Conservation (phyloP, 2,888 invertebrate genomes). For the Hyppa rectilinea region DNA sequence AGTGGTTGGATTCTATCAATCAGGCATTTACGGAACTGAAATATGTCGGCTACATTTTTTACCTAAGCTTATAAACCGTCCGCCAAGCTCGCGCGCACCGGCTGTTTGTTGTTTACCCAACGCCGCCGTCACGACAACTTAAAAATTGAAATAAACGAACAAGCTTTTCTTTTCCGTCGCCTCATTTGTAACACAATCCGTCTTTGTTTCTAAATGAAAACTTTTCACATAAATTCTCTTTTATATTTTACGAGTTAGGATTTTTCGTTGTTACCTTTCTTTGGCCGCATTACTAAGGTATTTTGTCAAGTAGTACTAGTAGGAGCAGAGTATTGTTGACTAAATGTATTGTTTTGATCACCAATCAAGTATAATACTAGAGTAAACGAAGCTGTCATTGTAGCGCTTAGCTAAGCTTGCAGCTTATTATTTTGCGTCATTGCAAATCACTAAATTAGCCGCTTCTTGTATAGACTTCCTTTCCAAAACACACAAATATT, state of each 20-base stretch:
- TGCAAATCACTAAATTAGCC: not conserved
- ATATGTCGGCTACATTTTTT: constrained; percentile 28
- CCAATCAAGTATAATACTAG: not conserved
- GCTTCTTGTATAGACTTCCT: not conserved
- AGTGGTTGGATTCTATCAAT: constrained; percentile 6
- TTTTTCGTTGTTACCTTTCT: constrained; percentile 47
- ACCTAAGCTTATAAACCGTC: not conserved
- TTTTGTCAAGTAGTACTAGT: constrained; percentile 29
- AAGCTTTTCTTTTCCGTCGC: constrained; percentile 45
- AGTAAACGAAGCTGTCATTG: not conserved
- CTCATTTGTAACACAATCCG: constrained; percentile 59
- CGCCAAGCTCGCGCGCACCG: constrained; percentile 16
- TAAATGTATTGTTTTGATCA: not conserved
- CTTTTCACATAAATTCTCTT: constrained; percentile 60
- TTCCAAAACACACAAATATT: too few species aligned
- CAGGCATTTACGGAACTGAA: constrained; percentile 16
- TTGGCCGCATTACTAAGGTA: constrained; percentile 31
- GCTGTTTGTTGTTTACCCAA: constrained; percentile 40
- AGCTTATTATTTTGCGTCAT: not conserved
- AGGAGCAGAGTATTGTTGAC: not conserved
- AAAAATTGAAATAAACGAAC: constrained; percentile 67
- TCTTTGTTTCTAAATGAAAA: constrained; percentile 59
- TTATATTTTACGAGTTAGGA: constrained; percentile 53
- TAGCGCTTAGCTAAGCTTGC: not conserved
- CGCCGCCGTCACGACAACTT: constrained; percentile 47